Percentiles rank a stretch among this genome's conserved stretches.
Evolutionary conservation across 2,888 invertebrate genomes (phyloP).

Genomic region (Urechis unicinctus): DNA sequence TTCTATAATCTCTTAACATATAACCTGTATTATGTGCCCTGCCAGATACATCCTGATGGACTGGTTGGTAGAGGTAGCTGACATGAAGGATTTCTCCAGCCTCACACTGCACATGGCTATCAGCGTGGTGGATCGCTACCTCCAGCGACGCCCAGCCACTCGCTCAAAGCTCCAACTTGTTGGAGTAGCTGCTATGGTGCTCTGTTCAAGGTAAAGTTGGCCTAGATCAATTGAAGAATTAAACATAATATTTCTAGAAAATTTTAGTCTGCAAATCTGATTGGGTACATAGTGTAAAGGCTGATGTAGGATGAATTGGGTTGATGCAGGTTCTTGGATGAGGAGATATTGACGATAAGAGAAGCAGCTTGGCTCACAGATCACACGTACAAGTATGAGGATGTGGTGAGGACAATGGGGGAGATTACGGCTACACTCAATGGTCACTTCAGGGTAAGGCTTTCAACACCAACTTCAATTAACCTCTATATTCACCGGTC

Average conservation of each 20-base stretch:
- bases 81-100: constrained; percentile 44
- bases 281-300: neutral
- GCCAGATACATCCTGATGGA: constrained; percentile 45
- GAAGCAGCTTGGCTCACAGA: constrained; percentile 49
- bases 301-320: too few species aligned
- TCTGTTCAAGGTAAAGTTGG: constrained; percentile 41
- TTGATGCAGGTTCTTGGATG: constrained; percentile 33
- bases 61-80: constrained; percentile 48
- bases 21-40: neutral
- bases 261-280: neutral
- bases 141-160: constrained; percentile 29
- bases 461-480: neutral
- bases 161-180: constrained; percentile 41
- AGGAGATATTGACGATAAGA: constrained; percentile 45
- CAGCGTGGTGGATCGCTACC: constrained; percentile 40
- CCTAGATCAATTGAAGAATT: too few species aligned
- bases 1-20: neutral
- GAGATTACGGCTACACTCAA: constrained; percentile 41
- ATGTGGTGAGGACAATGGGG: constrained; percentile 48
- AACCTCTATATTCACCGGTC: neutral
- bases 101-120: constrained; percentile 42
- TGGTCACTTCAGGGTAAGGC: constrained; percentile 35
- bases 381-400: constrained; percentile 48
- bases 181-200: constrained; percentile 45
- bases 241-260: neutral